A percentile compares a stretch with the other conserved stretches of the same genome.
These are phyloP conservation scores for Drosophila imparisetae DNA, from an alignment of 2,888 invertebrate species.

Conservation along the genomic window DNA sequence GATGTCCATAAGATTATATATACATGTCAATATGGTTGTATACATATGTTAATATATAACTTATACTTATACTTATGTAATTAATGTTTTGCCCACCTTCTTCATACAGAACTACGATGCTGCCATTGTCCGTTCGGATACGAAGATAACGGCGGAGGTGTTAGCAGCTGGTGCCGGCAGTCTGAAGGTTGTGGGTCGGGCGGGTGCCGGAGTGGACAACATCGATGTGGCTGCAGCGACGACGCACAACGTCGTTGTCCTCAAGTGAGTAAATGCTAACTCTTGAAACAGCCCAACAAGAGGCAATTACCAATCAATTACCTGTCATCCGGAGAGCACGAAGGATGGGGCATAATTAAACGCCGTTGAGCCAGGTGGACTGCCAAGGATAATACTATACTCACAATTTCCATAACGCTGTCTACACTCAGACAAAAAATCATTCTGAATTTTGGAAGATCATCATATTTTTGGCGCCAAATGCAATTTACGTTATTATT, in stretches of 20 bases:
- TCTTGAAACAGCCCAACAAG: conserved; percentile 3
- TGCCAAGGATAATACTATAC: conserved; percentile 34
- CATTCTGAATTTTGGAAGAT: neutral
- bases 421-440: conserved; percentile 44
- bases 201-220: conserved; percentile 99
- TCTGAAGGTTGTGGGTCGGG: conserved; percentile 95
- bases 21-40: neutral
- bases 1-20: neutral
- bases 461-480: neutral
- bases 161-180: conserved; percentile 89
- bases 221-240: conserved; percentile 96
- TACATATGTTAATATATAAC: neutral
- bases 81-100: conserved; percentile 9
- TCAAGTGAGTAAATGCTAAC: conserved; percentile 90
- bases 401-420: conserved; percentile 73
- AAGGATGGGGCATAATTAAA: conserved; percentile 64
- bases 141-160: conserved; percentile 95
- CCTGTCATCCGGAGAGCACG: neutral
- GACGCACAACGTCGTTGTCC: conserved; percentile 92
- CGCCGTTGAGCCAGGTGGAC: conserved; percentile 40
- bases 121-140: conserved; percentile 96
- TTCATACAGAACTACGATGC: conserved; percentile 92
- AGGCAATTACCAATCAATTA: too few relatives aligned
- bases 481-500: too few relatives aligned
- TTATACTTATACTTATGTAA: neutral